phyloP scores from a whole-genome alignment of 2,888 invertebrate genomes.

The Hypsopygia costalis region DNA sequence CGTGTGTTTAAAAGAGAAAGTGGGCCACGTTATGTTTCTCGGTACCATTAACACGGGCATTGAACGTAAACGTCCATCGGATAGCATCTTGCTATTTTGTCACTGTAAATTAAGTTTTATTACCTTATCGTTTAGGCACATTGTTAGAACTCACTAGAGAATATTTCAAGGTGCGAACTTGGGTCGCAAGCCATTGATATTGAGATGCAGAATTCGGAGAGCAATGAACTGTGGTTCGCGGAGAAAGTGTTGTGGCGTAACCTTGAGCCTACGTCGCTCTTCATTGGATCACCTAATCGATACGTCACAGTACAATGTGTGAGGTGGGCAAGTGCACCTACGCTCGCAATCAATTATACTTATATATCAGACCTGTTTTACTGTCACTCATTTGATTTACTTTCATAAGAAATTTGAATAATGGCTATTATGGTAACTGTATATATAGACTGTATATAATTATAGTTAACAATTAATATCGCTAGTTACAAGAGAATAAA shows the following conservation, averaged over 20 bases:
- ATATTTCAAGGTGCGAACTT: conserved; percentile 34
- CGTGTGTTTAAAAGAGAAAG: conserved; percentile 77
- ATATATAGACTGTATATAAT: no score
- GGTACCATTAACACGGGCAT: conserved; percentile 75
- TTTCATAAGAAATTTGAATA: conserved; percentile 1
- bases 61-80: conserved; percentile 71
- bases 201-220: conserved; percentile 68
- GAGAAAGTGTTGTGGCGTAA: conserved; percentile 77
- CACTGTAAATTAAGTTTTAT: conserved; percentile 32
- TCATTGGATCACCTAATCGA: conserved; percentile 65
- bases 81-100: conserved; percentile 42
- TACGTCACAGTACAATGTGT: conserved; percentile 49
- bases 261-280: conserved; percentile 68
- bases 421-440: no score
- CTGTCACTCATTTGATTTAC: conserved; percentile 12
- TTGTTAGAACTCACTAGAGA: conserved; percentile 21
- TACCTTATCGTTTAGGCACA: conserved; percentile 24
- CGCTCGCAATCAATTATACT: conserved; percentile 19
- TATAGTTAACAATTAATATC: no score
- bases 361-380: conserved; percentile 4
- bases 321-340: conserved; percentile 27
- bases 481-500: no score
- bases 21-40: conserved; percentile 79
- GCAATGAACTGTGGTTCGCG: conserved; percentile 66
- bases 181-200: conserved; percentile 42